Evolutionary conservation across 2,888 invertebrate genomes (phyloP).

Genomic region (Platycheirus rosarum): DNA sequence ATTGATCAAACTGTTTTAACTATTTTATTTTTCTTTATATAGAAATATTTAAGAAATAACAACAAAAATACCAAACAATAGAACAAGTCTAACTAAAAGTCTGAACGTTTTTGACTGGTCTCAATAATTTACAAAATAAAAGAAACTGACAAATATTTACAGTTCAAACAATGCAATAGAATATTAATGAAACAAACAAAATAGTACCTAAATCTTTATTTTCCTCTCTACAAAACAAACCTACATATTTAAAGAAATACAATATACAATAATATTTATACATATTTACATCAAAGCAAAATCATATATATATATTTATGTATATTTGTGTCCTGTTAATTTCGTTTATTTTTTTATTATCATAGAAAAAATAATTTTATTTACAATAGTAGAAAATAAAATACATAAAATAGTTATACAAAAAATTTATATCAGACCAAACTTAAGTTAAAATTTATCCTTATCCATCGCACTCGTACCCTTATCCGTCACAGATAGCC

Average conservation of each 20-base stretch:
- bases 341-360: constrained; percentile 53
- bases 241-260: constrained; percentile 62
- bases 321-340: constrained; percentile 66
- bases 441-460: constrained; percentile 32
- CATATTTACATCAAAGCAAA: constrained; percentile 63
- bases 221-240: constrained; percentile 35
- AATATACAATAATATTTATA: constrained; percentile 71
- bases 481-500: constrained; percentile 39
- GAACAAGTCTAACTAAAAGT: constrained; percentile 71
- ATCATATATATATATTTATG: constrained; percentile 62
- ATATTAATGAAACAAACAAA: constrained; percentile 43
- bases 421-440: constrained; percentile 35
- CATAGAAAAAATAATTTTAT: constrained; percentile 43
- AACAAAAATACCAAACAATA: constrained; percentile 70
- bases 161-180: constrained; percentile 61
- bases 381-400: constrained; percentile 59
- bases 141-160: constrained; percentile 37
- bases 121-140: constrained; percentile 49
- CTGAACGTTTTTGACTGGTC: constrained; percentile 83
- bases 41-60: constrained; percentile 54
- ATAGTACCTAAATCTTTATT: constrained; percentile 60
- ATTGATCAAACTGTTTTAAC: constrained; percentile 48
- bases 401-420: constrained; percentile 41
- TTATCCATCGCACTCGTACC: constrained; percentile 15
- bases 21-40: constrained; percentile 51